These are phyloP conservation scores for Cryptophagus acutangulus DNA, from an alignment of 2,888 invertebrate species.

Conservation along the genomic window DNA sequence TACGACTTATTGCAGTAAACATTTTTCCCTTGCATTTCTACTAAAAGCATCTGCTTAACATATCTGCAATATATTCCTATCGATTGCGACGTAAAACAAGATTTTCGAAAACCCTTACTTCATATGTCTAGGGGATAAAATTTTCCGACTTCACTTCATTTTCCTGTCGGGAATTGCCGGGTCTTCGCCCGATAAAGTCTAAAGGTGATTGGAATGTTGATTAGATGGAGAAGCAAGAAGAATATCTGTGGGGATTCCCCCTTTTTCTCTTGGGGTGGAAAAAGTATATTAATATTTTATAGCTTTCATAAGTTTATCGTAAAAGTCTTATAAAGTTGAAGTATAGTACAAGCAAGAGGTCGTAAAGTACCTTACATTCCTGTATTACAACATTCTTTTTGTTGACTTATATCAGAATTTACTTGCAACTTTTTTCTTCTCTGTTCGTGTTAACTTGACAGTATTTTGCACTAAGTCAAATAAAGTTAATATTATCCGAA, in stretches of 20 bases:
- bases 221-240: constrained; percentile 41
- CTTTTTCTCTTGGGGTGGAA: constrained; percentile 17
- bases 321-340: constrained; percentile 38
- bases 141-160: constrained; percentile 47
- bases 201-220: constrained; percentile 49
- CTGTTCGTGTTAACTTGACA: too few species aligned
- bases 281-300: constrained; percentile 41
- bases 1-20: constrained; percentile 21
- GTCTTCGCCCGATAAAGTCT: constrained; percentile 44
- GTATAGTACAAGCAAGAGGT: constrained; percentile 27
- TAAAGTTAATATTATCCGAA: too few species aligned
- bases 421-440: constrained; percentile 17
- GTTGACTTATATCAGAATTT: constrained; percentile 33
- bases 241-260: constrained; percentile 26
- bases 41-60: constrained; percentile 30
- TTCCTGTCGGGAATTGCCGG: constrained; percentile 45
- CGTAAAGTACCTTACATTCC: constrained; percentile 33
- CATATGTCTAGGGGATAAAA: constrained; percentile 38
- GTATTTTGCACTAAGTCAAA: too few species aligned
- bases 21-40: constrained; percentile 30
- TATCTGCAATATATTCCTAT: constrained; percentile 34
- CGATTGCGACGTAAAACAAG: constrained; percentile 42
- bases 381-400: constrained; percentile 33
- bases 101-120: constrained; percentile 33
- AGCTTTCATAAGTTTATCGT: constrained; percentile 37